Evolutionary conservation across 2,797 vertebrate species (phyloP), one percentile per base, ranked within the genome.

Genomic region (Scolopax bukidnonensis): DNA sequence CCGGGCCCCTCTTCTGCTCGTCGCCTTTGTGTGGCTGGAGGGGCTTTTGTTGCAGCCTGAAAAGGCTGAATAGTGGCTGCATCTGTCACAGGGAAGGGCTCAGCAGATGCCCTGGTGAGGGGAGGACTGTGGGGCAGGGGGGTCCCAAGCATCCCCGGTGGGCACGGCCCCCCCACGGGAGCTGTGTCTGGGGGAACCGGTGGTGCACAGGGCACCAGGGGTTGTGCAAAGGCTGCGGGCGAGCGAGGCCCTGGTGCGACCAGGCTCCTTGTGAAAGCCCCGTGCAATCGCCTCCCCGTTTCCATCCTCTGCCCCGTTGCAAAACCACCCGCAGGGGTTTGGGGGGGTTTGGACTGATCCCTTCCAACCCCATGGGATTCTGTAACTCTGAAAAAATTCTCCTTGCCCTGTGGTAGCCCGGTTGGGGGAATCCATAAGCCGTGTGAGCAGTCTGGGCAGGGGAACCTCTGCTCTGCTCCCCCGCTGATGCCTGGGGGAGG

Each of bases 21-120:
- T 91, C 20, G 93, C 85, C 93, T 98, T 97, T 98, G 96, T 98
- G 95, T 32, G 96, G 89, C 80, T 95, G 83, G 84, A 97, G 96
- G 91, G 91, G 94, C 97, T 97, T 98, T 98, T 98, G 98, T 98
- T 96, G 90, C 83, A n/a, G 79, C 93, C 81, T 96, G 95, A 97
- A 97, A 97, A 84, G 86, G 91, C 94, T 98, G 96, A 98, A 98
- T 97, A 96, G 97, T 92, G 76, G 96, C 95, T 77, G 96, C 98
- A 98, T 98, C 98, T 98, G 98, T 97, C 81, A 16, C 23, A 64
- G 61, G 85, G 78, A 32, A 85, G 93, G 79, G 94, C 76, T 89
- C 75, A 60, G 89, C 95, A 96, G 97, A 96, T 95, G 91, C 94
- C 93, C 89, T 45, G 54, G 71, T 36, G 28, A 56, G 16, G 12